phyloP scores from a whole-genome alignment of 2,888 invertebrate genomes.

The Alloscopus bannaensis region DNA sequence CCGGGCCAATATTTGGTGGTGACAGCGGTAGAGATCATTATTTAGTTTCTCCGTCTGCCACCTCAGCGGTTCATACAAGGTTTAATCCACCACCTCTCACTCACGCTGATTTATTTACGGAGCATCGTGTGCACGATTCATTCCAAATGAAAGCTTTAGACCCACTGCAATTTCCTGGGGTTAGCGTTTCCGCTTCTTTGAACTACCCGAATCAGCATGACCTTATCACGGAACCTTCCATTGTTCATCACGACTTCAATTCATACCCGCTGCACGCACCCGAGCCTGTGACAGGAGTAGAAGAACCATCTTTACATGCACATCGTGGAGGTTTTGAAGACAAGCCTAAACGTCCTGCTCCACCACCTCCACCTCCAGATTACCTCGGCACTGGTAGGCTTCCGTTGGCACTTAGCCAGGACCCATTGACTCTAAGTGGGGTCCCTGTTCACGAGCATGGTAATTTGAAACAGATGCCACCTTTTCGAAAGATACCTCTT shows the following conservation, averaged over 20 bases:
- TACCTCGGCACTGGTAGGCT: background rate
- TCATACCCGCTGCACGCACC: slow-evolving; percentile 11
- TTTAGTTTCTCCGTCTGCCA: background rate
- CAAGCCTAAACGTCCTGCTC: slow-evolving; percentile 1
- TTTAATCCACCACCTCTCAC: slow-evolving; percentile 24
- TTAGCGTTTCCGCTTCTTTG: slow-evolving; percentile 52
- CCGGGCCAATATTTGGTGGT: background rate
- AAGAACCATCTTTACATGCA: no score
- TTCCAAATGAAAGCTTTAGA: slow-evolving; percentile 52
- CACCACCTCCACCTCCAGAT: slow-evolving; percentile 32
- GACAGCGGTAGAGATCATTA: slow-evolving; percentile 7
- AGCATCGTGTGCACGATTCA: slow-evolving; percentile 20
- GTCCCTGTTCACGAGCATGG: slow-evolving; percentile 16
- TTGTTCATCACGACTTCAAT: background rate
- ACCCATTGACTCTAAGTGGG: slow-evolving; percentile 14
- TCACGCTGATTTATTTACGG: slow-evolving; percentile 14
- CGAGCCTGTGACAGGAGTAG: no score
- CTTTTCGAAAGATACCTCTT: slow-evolving; percentile 31
- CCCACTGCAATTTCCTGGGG: slow-evolving; percentile 29
- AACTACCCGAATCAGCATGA: slow-evolving; percentile 23
- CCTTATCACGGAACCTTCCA: background rate
- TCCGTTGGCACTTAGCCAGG: background rate
- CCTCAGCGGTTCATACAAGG: background rate
- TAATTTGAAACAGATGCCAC: slow-evolving; percentile 17
- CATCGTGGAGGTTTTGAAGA: no score